Evolutionary conservation across 2,888 invertebrate genomes (phyloP).

Genomic region (Apodemia hepburni): DNA sequence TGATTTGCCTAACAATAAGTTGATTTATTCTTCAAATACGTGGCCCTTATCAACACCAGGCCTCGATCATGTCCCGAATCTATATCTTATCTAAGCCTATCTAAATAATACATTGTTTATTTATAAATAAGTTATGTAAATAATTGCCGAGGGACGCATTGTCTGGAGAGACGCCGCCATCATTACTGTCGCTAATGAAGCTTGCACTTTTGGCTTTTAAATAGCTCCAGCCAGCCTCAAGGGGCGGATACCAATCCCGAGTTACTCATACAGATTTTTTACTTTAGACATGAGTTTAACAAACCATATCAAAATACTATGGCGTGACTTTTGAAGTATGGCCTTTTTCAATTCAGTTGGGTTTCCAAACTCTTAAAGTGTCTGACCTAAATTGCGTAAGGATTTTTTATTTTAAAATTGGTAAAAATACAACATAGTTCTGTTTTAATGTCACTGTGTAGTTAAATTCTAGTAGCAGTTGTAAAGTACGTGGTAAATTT

Average conservation of each 20-base stretch:
- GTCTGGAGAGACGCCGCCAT: conserved; percentile 62
- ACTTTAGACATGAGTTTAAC: conserved; percentile 58
- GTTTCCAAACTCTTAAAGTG: conserved; percentile 5
- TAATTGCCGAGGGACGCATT: conserved; percentile 39
- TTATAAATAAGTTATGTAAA: conserved; percentile 11
- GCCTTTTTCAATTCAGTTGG: conserved; percentile 33
- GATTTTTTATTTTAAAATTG: neutral
- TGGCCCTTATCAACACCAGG: too few relatives aligned
- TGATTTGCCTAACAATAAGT: too few relatives aligned
- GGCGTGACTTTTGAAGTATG: conserved; percentile 60
- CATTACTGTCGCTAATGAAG: conserved; percentile 77
- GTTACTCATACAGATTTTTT: conserved; percentile 60
- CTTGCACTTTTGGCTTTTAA: conserved; percentile 74
- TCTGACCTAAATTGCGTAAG: conserved; percentile 1
- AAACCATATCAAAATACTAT: conserved; percentile 57
- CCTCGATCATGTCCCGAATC: too few relatives aligned
- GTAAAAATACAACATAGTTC: neutral
- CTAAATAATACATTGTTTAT: conserved; percentile 7
- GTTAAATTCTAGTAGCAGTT: conserved; percentile 60
- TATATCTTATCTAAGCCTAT: neutral
- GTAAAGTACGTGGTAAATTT: conserved; percentile 54
- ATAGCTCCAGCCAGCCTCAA: conserved; percentile 52
- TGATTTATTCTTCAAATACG: too few relatives aligned
- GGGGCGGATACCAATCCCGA: conserved; percentile 56
- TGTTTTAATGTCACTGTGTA: neutral